phyloP scores from a whole-genome alignment of 2,888 invertebrate species.

The Chymomyza caudatula region DNA sequence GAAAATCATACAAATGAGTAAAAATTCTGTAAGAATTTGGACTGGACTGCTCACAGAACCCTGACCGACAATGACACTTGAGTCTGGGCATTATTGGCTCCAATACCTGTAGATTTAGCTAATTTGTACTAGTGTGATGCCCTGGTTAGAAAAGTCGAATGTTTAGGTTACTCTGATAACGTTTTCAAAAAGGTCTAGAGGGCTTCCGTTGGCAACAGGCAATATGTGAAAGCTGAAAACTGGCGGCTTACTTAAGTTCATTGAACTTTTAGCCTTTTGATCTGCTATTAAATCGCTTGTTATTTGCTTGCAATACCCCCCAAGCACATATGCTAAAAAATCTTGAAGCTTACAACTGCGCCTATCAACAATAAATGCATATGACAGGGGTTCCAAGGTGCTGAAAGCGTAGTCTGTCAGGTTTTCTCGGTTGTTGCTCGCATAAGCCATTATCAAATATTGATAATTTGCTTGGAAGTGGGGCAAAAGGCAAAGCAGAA shows the following conservation, averaged over 20 bases:
- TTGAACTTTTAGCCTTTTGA: background rate
- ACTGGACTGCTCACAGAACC: no score
- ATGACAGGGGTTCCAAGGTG: background rate
- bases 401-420: background rate
- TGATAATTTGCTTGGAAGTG: constrained; percentile 24
- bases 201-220: background rate
- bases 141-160: background rate
- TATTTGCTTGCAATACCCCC: background rate
- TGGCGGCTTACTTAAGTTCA: background rate
- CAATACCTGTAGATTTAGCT: no score
- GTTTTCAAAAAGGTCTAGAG: background rate
- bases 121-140: no score
- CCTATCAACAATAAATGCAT: background rate
- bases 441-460: constrained; percentile 7
- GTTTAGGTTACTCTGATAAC: background rate
- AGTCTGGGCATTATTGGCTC: no score
- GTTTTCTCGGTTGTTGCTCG: background rate
- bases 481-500: background rate
- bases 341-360: background rate
- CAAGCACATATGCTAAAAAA: background rate
- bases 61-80: no score
- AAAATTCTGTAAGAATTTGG: no score
- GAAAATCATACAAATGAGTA: no score
- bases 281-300: background rate
- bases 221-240: background rate